These are phyloP conservation scores for Oncorhynchus masou DNA, from an alignment of 2,113 vertebrate species.

Conservation along the genomic window DNA sequence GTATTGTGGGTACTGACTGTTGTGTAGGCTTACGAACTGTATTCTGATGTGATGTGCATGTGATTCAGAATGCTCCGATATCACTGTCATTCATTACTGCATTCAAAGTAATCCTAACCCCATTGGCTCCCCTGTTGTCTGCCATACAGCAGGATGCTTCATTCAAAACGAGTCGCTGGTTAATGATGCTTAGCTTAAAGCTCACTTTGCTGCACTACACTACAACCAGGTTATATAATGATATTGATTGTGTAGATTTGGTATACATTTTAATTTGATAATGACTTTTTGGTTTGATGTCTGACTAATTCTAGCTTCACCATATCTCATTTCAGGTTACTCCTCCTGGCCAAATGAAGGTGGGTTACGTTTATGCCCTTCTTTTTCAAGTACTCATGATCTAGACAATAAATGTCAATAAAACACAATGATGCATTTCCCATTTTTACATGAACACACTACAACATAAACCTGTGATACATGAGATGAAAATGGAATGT, in stretches of 20 bases:
- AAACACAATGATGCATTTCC: not conserved
- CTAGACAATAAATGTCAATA: not conserved
- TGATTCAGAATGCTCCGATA: no score
- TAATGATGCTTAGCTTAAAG: not conserved
- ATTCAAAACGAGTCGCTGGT: not conserved
- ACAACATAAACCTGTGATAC: not conserved
- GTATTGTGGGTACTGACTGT: no score
- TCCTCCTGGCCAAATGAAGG: slow-evolving; percentile 40
- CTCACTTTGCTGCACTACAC: not conserved
- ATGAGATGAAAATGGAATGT: not conserved
- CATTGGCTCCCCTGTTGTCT: not conserved
- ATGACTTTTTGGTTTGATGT: not conserved
- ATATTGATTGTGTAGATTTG: not conserved
- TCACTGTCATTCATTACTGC: slow-evolving; percentile 8
- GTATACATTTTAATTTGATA: not conserved
- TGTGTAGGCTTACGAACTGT: no score
- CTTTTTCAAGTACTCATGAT: not conserved
- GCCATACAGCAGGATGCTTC: not conserved
- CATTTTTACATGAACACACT: not conserved
- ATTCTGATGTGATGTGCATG: no score
- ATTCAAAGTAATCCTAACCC: slow-evolving; percentile 4
- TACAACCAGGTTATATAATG: not conserved
- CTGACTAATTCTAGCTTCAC: slow-evolving; percentile 38
- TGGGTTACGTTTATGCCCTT: slow-evolving; percentile 34
- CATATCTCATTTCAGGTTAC: slow-evolving; percentile 46